phyloP scores from a whole-genome alignment of 2,113 vertebrate genomes.

The Lucifuga dentata region DNA sequence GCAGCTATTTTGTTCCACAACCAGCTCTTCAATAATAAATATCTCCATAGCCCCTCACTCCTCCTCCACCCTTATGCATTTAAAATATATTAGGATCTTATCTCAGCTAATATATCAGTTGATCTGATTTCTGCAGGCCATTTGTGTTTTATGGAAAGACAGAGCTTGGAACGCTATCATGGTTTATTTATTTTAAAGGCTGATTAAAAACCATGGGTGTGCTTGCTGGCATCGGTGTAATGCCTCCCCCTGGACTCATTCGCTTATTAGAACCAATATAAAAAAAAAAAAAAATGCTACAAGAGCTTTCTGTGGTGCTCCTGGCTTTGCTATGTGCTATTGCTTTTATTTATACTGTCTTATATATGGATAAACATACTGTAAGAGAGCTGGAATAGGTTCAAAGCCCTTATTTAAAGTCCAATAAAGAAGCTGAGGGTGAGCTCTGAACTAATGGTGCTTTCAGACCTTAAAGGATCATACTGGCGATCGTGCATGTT shows the following conservation, averaged over 20 bases:
- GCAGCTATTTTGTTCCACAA: slow-evolving; percentile 3
- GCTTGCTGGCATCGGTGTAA: slow-evolving; percentile 8
- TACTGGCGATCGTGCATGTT: no score
- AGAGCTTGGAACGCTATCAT: slow-evolving; percentile 25
- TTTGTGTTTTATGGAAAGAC: slow-evolving; percentile 41
- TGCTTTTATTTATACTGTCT: slow-evolving; percentile 24
- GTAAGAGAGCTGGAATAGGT: slow-evolving; percentile 1
- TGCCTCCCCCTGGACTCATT: slow-evolving; percentile 26
- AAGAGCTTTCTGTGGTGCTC: slow-evolving; percentile 10
- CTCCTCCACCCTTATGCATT: slow-evolving; percentile 10
- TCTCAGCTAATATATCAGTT: slow-evolving; percentile 47
- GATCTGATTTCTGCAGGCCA: slow-evolving; percentile 39
- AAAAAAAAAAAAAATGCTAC: slow-evolving; percentile 25
- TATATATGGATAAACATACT: slow-evolving; percentile 21
- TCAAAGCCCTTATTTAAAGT: neutral
- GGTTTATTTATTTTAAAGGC: slow-evolving; percentile 62
- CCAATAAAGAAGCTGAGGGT: neutral
- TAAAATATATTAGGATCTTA: slow-evolving; percentile 52
- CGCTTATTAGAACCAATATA: slow-evolving; percentile 48
- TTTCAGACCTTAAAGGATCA: no score
- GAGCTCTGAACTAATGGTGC: neutral
- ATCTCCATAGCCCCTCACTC: neutral
- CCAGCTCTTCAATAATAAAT: slow-evolving; percentile 31
- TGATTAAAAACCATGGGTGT: slow-evolving; percentile 54
- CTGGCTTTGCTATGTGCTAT: slow-evolving; percentile 10